Conservation (phyloP, 2,888 invertebrate species). For the Drosophila gaucha region DNA sequence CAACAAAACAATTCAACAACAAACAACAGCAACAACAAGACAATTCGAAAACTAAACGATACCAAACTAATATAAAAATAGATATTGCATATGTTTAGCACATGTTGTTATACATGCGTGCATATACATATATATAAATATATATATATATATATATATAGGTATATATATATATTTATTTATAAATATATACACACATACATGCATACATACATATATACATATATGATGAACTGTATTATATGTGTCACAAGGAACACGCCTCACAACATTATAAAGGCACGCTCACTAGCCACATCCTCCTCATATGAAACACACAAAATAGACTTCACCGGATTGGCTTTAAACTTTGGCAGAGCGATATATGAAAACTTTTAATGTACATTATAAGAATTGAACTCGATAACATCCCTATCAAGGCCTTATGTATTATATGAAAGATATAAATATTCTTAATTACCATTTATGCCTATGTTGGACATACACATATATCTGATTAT, state of each 20-base stretch:
- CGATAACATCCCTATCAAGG: slow-evolving; percentile 49
- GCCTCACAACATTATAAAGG: slow-evolving; percentile 19
- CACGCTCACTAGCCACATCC: slow-evolving; percentile 28
- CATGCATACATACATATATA: slow-evolving; percentile 22
- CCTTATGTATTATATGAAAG: slow-evolving; percentile 76
- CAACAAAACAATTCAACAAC: slow-evolving; percentile 44
- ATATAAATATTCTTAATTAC: slow-evolving; percentile 64
- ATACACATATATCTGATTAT: slow-evolving; percentile 38
- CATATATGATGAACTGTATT: slow-evolving; percentile 56
- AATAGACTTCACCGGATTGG: slow-evolving; percentile 30
- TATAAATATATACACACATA: slow-evolving; percentile 15
- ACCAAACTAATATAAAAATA: slow-evolving; percentile 54
- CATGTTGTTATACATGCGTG: slow-evolving; percentile 44
- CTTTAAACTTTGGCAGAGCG: slow-evolving; percentile 25
- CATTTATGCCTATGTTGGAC: slow-evolving; percentile 56
- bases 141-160: slow-evolving; percentile 27
- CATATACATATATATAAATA: slow-evolving; percentile 24
- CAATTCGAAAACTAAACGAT: slow-evolving; percentile 39
- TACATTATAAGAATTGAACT: slow-evolving; percentile 51
- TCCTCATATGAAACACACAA: slow-evolving; percentile 17
- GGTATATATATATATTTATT: slow-evolving; percentile 19
- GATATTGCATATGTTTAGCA: slow-evolving; percentile 54
- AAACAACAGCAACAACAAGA: slow-evolving; percentile 23
- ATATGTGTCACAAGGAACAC: slow-evolving; percentile 69
- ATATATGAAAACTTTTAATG: slow-evolving; percentile 18